Conservation (phyloP, 2,113 vertebrate species). For the Phylloscopus whistleri region DNA sequence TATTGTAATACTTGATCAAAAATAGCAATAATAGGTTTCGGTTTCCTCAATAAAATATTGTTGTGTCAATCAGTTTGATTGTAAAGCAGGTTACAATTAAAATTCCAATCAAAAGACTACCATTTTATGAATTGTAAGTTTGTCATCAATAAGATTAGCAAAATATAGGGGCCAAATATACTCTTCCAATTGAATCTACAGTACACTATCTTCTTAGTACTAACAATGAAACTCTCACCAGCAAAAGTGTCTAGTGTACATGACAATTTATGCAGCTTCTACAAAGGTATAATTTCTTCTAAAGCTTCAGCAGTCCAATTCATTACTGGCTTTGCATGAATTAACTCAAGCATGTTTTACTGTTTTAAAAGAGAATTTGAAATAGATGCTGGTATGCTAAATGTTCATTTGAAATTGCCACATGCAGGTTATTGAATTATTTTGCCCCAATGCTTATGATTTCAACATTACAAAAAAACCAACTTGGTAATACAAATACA, state of each 20-base stretch:
- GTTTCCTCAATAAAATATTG: slow-evolving; percentile 56
- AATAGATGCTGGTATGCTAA: slow-evolving; percentile 16
- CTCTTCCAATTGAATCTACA: slow-evolving; percentile 47
- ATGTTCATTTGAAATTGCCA: slow-evolving; percentile 21
- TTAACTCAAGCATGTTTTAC: slow-evolving; percentile 38
- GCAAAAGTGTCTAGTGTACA: slow-evolving; percentile 16
- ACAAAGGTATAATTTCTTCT: slow-evolving; percentile 33
- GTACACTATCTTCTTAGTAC: slow-evolving; percentile 25
- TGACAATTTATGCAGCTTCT: slow-evolving; percentile 32
- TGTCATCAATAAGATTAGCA: slow-evolving; percentile 44
- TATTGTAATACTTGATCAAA: slow-evolving; percentile 64
- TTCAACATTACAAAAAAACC: slow-evolving; percentile 12
- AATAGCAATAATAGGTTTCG: slow-evolving; percentile 17
- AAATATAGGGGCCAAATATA: slow-evolving; percentile 41
- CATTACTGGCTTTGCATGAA: slow-evolving; percentile 61
- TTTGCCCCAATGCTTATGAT: slow-evolving; percentile 37
- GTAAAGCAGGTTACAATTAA: slow-evolving; percentile 71
- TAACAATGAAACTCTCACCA: slow-evolving; percentile 14
- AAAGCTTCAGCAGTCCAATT: slow-evolving; percentile 51
- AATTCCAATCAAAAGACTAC: slow-evolving; percentile 60
- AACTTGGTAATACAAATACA: slow-evolving; percentile 21
- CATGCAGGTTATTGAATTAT: slow-evolving; percentile 31
- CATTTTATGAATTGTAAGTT: slow-evolving; percentile 61
- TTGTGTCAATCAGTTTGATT: slow-evolving; percentile 35
- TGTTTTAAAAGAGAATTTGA: slow-evolving; percentile 44